Base-by-base conservation (phyloP, 1,140 invertebrate genomes). In the Atta colombica region DNA sequence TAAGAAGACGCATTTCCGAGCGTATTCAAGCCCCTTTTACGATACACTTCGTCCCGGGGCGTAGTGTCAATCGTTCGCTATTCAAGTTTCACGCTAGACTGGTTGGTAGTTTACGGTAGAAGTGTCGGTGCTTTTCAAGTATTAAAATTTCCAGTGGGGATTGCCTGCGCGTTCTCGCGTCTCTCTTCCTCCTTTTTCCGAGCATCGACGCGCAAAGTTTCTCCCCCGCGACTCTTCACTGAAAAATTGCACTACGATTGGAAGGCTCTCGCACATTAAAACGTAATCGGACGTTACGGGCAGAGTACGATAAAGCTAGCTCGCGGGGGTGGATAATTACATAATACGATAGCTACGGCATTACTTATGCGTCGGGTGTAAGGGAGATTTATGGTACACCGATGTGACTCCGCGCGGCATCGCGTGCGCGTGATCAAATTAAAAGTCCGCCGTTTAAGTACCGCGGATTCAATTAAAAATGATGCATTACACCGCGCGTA, bases 41-140 rank as follows among this genome's bases (percentile, higher is more conserved):
- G 65, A 35, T 16, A 6, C 78, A 49, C 31, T 71, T 39, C 21
- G 35, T n/a, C 65, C 53, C 21, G 49, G 49, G 25, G 35, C 39
- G 4, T 51, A 68, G 77, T 81, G 78, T 81, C 78, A 71, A 81
- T 81, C 49, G 78, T 25, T 35, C 51, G 65, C 49, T 35, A 81
- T 81, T 81, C 78, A 71, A 81, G 78, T 81, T 81, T 81, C 78
- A 81, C 78, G 65, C 77, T n/a, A 39, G n/a, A 8, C 66, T 21
- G 51, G 31, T 10, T 51, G 35, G 51, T 81, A 58, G n/a, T 81
- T 81, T 81, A 81, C 65, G 35, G 6, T 35, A 10, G n/a, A 80
- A 28, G 49, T 10, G 8, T 31, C 49, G 78, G 21, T 35, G 49
- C 21, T 71, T 51, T 71, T 81, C 31, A 81, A 81, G 53, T 81